These are phyloP conservation scores for Meandrina meandrites DNA, from an alignment of 92 coral and sea anemone species.

Conservation along the genomic window DNA sequence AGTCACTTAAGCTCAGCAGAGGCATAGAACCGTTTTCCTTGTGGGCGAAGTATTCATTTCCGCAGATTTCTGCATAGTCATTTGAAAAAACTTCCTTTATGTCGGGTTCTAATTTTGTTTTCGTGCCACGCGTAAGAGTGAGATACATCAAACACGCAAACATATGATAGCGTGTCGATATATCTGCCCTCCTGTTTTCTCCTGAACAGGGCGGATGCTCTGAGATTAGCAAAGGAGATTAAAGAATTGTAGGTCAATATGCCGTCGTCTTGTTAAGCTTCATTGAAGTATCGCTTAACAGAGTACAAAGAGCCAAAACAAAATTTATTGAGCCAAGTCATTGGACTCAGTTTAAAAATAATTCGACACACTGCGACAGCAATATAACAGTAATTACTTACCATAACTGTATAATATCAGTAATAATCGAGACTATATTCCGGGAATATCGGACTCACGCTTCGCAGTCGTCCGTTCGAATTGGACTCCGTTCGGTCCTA, in stretches of 20 bases:
- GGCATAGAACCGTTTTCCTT: not conserved
- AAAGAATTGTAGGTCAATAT: not conserved
- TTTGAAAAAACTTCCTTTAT: not conserved
- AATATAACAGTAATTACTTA: not conserved
- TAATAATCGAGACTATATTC: too few relatives aligned
- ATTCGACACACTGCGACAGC: not conserved
- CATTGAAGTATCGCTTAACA: not conserved
- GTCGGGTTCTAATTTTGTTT: not conserved
- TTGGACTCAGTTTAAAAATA: not conserved
- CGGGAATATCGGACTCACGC: too few relatives aligned
- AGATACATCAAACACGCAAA: not conserved
- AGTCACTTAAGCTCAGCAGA: not conserved
- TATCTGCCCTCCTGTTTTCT: not conserved
- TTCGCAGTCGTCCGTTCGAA: too few relatives aligned
- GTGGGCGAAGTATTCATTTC: not conserved
- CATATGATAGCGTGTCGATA: not conserved
- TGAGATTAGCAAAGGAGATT: not conserved
- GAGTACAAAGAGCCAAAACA: not conserved
- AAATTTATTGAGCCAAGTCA: not conserved
- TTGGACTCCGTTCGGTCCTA: too few relatives aligned
- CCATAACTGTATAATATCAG: too few relatives aligned
- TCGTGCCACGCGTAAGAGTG: not conserved
- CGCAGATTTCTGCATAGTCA: not conserved
- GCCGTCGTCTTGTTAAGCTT: not conserved
- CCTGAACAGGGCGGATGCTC: not conserved